Evolutionary conservation across 2,888 invertebrate species (phyloP).

Genomic region (Hanleya hanleyi): DNA sequence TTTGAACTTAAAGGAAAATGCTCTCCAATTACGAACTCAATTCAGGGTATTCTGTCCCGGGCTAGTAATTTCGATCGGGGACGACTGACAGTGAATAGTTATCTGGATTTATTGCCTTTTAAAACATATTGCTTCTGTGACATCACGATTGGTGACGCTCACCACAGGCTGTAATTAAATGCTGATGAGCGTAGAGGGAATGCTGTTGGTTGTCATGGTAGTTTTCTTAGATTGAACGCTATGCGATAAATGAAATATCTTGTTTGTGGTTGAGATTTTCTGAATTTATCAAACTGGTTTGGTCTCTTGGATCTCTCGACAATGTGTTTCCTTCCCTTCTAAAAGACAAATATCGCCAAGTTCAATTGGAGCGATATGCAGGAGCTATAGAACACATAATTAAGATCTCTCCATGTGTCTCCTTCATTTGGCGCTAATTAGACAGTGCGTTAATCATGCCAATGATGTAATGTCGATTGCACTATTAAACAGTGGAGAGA

Average conservation of each 20-base stretch:
- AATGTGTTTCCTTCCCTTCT: too few species aligned
- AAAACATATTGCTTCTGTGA: constrained; percentile 7
- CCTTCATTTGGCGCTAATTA: too few species aligned
- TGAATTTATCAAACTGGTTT: not conserved
- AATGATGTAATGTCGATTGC: too few species aligned
- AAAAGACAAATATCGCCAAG: too few species aligned
- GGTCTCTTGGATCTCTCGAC: too few species aligned
- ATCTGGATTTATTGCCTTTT: constrained; percentile 3
- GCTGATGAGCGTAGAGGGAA: not conserved
- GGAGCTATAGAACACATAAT: too few species aligned
- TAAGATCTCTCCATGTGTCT: too few species aligned
- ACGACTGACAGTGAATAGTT: not conserved
- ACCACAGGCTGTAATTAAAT: constrained; percentile 2
- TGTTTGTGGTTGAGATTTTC: constrained; percentile 8
- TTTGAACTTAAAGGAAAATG: too few species aligned
- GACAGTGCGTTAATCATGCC: too few species aligned
- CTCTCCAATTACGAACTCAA: constrained; percentile 3
- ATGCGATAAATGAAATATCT: constrained; percentile 1
- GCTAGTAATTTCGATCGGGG: not conserved
- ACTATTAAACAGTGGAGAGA: too few species aligned
- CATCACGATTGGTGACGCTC: not conserved
- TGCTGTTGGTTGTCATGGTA: not conserved
- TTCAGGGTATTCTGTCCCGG: not conserved
- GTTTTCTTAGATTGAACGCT: not conserved
- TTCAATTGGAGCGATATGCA: too few species aligned